A percentile compares a stretch with the other conserved stretches of the same genome.
Conservation (phyloP, 2,113 vertebrate genomes). For the Maccullochella peelii region DNA sequence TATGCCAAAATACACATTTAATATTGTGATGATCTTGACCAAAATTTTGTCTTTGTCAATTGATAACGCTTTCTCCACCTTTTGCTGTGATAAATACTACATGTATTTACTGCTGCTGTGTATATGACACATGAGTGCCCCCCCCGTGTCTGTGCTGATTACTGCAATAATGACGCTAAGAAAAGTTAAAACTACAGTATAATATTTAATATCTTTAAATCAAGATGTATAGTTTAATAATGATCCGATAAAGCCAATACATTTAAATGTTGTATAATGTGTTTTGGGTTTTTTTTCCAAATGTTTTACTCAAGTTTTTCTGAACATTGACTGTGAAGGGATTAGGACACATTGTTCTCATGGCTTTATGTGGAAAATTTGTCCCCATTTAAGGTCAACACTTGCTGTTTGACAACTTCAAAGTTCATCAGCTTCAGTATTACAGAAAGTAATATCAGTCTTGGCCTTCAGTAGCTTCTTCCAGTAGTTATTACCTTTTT, state of each 20-base stretch:
- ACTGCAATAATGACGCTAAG: not conserved
- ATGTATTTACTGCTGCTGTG: not conserved
- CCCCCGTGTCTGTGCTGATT: constrained; percentile 21
- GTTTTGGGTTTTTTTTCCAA: too few species aligned
- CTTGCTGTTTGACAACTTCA: not conserved
- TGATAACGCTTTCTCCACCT: not conserved
- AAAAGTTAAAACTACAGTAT: not conserved
- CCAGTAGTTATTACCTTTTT: constrained; percentile 87
- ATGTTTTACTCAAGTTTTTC: not conserved
- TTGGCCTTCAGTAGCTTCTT: not conserved
- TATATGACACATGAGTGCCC: not conserved
- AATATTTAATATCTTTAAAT: not conserved
- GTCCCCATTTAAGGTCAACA: not conserved
- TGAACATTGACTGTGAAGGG: not conserved
- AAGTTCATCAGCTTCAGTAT: not conserved
- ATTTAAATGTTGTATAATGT: not conserved
- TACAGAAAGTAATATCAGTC: not conserved
- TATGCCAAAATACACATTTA: not conserved
- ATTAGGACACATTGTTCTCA: not conserved
- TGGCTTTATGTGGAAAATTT: not conserved
- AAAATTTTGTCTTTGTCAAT: not conserved
- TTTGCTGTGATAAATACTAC: not conserved
- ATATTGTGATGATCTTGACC: not conserved
- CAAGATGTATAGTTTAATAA: too few species aligned
- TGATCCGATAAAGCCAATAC: too few species aligned